These are phyloP conservation scores for Gobius niger DNA, from an alignment of 2,113 vertebrate genomes.

Conservation along the genomic window DNA sequence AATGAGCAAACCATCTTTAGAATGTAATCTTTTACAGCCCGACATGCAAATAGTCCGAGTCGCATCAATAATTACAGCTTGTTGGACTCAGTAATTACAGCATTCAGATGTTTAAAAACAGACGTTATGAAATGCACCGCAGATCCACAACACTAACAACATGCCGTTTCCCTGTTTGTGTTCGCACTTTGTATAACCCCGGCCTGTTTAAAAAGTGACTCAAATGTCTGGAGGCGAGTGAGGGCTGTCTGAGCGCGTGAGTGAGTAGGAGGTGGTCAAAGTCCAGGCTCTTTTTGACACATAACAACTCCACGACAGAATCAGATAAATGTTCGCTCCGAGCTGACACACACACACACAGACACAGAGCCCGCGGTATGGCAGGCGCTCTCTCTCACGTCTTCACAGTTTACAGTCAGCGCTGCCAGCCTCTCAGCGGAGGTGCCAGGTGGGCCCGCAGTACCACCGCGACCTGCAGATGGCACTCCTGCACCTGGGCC, in stretches of 20 bases:
- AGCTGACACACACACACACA: constrained; percentile 28
- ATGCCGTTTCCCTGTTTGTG: not conserved
- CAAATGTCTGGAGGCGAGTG: constrained; percentile 18
- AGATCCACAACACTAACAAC: not conserved
- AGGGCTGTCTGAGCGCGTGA: constrained; percentile 25
- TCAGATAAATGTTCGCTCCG: constrained; percentile 30
- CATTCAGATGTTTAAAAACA: not conserved
- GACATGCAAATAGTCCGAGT: too few species aligned
- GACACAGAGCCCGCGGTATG: constrained; percentile 36
- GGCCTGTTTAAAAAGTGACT: constrained; percentile 25
- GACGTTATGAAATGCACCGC: not conserved
- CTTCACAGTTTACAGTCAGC: constrained; percentile 24
- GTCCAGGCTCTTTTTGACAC: constrained; percentile 16
- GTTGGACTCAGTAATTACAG: not conserved
- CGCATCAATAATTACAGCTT: not conserved
- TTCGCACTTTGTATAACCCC: not conserved
- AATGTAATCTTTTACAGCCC: too few species aligned
- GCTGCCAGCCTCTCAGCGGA: not conserved
- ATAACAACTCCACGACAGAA: constrained; percentile 25
- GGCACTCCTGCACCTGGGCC: constrained; percentile 31
- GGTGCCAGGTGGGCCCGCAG: constrained; percentile 30
- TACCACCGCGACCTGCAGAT: constrained; percentile 45
- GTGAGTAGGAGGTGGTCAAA: constrained; percentile 41
- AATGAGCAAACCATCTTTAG: too few species aligned
- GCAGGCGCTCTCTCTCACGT: constrained; percentile 36